Percentiles rank a stretch among this genome's conserved stretches.
Conservation (phyloP, 2,113 vertebrate species). For the Tretioscincus oriximinensis region DNA sequence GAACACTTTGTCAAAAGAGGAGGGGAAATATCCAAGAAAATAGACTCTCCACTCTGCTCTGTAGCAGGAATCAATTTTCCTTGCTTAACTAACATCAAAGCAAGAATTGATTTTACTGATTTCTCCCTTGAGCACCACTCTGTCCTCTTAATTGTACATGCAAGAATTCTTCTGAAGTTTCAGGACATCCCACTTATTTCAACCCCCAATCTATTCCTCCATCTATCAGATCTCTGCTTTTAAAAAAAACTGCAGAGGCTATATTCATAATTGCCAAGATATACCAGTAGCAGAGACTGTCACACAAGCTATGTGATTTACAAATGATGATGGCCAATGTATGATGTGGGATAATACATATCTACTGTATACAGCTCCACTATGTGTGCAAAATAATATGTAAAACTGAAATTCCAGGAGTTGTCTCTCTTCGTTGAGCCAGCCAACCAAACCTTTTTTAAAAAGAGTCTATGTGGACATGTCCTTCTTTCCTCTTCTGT, state of each 20-base stretch:
- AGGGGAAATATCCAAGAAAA: slow-evolving; percentile 45
- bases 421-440: no score
- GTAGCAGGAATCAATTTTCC: slow-evolving; percentile 52
- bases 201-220: slow-evolving; percentile 10
- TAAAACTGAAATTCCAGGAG: neutral
- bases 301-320: no score
- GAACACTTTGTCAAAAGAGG: neutral
- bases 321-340: neutral
- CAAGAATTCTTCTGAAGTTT: slow-evolving; percentile 1
- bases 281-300: neutral
- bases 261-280: neutral
- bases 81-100: slow-evolving; percentile 54
- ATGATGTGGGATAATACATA: neutral
- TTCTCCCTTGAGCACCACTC: slow-evolving; percentile 27
- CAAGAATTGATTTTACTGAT: slow-evolving; percentile 47
- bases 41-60: slow-evolving; percentile 17
- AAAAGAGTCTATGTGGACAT: no score
- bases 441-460: no score
- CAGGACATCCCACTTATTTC: slow-evolving; percentile 1
- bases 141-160: neutral
- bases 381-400: neutral
- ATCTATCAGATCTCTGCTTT: neutral
- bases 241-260: neutral
- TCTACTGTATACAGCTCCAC: neutral
- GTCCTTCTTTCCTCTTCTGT: no score